Evolutionary conservation across 2,797 vertebrate species (phyloP).

Genomic region (Eurystomus glaucurus): DNA sequence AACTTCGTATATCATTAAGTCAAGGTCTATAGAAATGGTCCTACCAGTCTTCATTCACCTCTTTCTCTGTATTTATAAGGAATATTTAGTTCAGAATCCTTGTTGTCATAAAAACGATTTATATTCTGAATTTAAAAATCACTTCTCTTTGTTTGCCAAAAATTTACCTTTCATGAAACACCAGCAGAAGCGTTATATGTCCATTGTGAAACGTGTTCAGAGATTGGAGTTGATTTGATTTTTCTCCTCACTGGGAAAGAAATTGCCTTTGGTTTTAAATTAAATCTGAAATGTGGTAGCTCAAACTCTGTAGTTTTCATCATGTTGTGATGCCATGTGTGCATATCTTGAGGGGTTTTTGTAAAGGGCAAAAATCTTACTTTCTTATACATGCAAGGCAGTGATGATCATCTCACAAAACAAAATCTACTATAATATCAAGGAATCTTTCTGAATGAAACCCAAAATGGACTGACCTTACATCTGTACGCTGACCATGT

Average conservation of each 20-base stretch:
- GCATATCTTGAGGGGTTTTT: not conserved
- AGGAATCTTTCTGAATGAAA: not conserved
- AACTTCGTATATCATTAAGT: not conserved
- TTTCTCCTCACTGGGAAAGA: not conserved
- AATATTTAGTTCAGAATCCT: not conserved
- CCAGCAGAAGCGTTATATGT: not conserved
- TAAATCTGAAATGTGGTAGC: not conserved
- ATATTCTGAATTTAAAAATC: not conserved
- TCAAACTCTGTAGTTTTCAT: not conserved
- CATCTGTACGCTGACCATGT: not conserved
- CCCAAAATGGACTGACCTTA: not conserved
- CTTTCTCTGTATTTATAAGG: not conserved
- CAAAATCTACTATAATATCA: not conserved
- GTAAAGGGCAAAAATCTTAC: not conserved
- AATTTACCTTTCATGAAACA: not conserved
- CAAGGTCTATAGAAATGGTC: not conserved
- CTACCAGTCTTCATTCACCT: not conserved
- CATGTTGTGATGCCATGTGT: not conserved
- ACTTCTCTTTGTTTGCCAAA: not conserved
- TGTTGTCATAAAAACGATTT: not conserved
- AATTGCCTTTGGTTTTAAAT: slow-evolving; percentile 31
- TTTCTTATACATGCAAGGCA: not conserved
- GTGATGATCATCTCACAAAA: not conserved
- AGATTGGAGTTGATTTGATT: not conserved
- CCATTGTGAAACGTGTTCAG: not conserved